These are phyloP conservation scores for Tragopan temminckii DNA, from an alignment of 2,797 vertebrate species.

Conservation along the genomic window DNA sequence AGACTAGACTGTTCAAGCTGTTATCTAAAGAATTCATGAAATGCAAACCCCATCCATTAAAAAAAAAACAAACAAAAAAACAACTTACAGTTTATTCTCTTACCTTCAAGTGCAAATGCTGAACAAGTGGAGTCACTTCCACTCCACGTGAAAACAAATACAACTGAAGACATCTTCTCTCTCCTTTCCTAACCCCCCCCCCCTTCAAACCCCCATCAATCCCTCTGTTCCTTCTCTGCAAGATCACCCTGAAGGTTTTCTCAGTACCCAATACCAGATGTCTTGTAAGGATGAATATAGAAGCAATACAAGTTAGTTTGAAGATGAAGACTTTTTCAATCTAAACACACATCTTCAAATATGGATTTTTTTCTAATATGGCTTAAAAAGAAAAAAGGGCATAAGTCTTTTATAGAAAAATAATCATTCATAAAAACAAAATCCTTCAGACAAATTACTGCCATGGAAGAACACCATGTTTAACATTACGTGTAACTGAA, in stretches of 20 bases:
- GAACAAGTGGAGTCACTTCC: conserved; percentile 13
- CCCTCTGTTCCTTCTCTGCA: neutral
- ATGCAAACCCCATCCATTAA: neutral
- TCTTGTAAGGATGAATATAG: conserved; percentile 28
- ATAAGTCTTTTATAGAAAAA: neutral
- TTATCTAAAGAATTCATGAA: neutral
- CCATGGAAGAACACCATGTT: neutral
- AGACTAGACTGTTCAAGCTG: neutral
- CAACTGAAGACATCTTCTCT: neutral
- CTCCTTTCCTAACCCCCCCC: neutral
- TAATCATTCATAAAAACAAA: neutral
- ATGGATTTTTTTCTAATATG: neutral
- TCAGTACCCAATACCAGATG: neutral
- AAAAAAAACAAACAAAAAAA: neutral
- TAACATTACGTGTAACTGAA: conserved; percentile 6
- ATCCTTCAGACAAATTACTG: neutral
- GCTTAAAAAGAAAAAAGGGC: neutral
- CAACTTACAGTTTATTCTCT: conserved; percentile 21
- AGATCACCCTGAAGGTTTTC: neutral
- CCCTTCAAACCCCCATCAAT: neutral
- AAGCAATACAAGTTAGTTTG: conserved; percentile 36
- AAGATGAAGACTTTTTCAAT: neutral
- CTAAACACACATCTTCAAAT: neutral
- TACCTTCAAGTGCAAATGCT: conserved; percentile 46
- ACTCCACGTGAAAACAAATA: neutral